Percentiles rank a stretch among this genome's conserved stretches.
These are phyloP conservation scores for Rhabdophis nuchalis DNA, from an alignment of 2,797 vertebrate species.

Conservation along the genomic window DNA sequence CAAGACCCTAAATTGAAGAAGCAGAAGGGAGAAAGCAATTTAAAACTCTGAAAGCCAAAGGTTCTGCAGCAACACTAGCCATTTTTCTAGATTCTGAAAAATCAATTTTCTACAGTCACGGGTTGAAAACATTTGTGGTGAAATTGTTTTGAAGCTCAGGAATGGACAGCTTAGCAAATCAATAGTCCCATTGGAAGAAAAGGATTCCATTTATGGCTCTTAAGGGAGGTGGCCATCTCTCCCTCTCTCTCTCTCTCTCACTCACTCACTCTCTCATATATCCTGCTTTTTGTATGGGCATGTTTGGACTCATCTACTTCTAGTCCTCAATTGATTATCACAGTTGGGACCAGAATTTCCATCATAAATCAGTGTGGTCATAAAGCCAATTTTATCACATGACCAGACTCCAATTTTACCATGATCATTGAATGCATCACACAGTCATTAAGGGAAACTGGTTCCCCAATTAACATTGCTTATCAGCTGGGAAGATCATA, in stretches of 20 bases:
- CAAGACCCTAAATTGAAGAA: not conserved
- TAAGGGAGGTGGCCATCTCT: not conserved
- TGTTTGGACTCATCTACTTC: not conserved
- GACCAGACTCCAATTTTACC: not conserved
- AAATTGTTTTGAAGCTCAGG: not conserved
- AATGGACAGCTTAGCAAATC: not conserved
- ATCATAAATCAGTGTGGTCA: not conserved
- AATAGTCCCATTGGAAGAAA: not conserved
- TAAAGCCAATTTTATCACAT: not conserved
- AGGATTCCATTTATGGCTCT: not conserved
- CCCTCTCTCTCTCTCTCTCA: too few species aligned
- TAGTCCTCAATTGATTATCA: not conserved
- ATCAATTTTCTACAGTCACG: not conserved
- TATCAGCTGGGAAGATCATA: not conserved
- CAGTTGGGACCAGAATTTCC: not conserved
- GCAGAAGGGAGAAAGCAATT: not conserved
- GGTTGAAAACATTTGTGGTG: not conserved
- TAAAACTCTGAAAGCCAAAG: not conserved
- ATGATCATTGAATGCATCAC: not conserved
- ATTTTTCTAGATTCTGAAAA: not conserved
- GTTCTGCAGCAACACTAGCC: not conserved
- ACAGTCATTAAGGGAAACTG: not conserved
- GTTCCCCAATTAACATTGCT: not conserved
- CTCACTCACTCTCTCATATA: not conserved
- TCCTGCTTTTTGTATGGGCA: not conserved